A percentile compares a stretch with the other conserved stretches of the same genome.
These are phyloP conservation scores for Sardinella longiceps DNA, from an alignment of 2,797 vertebrate species.

Conservation along the genomic window DNA sequence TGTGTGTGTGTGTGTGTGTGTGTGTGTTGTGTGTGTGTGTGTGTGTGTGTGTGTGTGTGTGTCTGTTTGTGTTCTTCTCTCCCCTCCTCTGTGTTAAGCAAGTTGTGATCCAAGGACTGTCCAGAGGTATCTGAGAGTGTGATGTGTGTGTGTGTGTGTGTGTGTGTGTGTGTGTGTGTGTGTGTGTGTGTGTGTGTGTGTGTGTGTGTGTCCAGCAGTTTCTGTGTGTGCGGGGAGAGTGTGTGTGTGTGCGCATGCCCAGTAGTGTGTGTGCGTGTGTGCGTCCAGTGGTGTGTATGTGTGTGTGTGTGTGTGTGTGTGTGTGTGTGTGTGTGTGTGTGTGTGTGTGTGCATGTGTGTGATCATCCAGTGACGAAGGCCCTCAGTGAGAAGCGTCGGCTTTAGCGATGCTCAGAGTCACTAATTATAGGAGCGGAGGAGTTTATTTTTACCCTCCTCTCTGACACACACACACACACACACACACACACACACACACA, in stretches of 20 bases:
- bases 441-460: neutral
- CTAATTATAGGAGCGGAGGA: neutral
- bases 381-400: neutral
- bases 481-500: neutral
- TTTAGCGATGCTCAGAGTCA: neutral
- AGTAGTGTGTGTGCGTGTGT: neutral
- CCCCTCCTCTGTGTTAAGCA: no score
- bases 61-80: neutral
- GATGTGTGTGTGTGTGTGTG: neutral
- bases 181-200: neutral
- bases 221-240: no score
- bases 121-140: no score
- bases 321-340: no score
- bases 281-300: neutral
- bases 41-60: neutral
- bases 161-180: no score
- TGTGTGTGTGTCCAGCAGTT: conserved; percentile 2
- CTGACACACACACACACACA: neutral
- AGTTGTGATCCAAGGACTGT: no score
- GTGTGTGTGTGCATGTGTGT: neutral
- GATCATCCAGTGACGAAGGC: neutral
- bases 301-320: neutral
- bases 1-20: neutral
- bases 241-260: no score
- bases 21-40: conserved; percentile 10